These are phyloP conservation scores for Diceros bicornis DNA, from an alignment of 2,797 vertebrate species.

Conservation along the genomic window DNA sequence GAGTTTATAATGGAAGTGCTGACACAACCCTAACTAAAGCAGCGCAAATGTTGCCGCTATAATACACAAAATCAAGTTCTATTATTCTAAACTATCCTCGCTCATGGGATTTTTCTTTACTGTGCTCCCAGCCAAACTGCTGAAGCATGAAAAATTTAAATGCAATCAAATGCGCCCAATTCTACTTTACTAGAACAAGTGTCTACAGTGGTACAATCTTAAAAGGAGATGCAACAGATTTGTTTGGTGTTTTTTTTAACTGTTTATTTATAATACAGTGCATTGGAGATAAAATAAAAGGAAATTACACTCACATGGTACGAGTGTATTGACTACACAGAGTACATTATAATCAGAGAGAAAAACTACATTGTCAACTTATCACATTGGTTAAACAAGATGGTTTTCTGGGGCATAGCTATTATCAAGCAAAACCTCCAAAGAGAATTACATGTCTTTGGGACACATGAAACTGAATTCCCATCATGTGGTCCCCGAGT, in stretches of 20 bases:
- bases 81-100: conserved; percentile 99
- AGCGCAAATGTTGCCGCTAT: conserved; percentile 93
- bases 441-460: conserved; percentile 78
- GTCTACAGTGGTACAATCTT: conserved; percentile 98
- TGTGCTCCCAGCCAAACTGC: conserved; percentile 98
- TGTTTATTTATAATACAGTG: conserved; percentile 93
- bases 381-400: conserved; percentile 90
- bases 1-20: conserved; percentile 93
- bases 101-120: conserved; percentile 98
- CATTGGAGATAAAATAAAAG: conserved; percentile 92
- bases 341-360: conserved; percentile 90
- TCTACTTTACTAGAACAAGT: conserved; percentile 98
- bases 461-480: conserved; percentile 76
- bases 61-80: conserved; percentile 99
- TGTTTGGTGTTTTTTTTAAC: conserved; percentile 92
- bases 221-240: conserved; percentile 96
- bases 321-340: conserved; percentile 92
- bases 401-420: conserved; percentile 89
- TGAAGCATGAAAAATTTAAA: conserved; percentile 96
- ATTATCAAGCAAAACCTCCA: conserved; percentile 87
- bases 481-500: conserved; percentile 63
- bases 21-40: conserved; percentile 93
- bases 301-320: conserved; percentile 92
- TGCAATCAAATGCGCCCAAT: conserved; percentile 95
- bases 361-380: conserved; percentile 91